phyloP scores from a whole-genome alignment of 2,113 vertebrate genomes.

The Sisor rabdophorus region DNA sequence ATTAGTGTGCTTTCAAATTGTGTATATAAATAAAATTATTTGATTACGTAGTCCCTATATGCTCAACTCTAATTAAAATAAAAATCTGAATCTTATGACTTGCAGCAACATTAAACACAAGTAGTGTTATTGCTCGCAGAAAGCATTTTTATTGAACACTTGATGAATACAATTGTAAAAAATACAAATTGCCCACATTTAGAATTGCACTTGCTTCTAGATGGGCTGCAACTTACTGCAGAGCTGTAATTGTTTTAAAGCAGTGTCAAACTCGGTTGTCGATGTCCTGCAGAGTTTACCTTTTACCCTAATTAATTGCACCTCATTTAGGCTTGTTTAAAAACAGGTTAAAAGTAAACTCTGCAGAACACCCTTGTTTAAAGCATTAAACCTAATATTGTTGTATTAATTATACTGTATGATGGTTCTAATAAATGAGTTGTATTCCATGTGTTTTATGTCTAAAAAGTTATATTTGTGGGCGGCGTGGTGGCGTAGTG shows the following conservation, averaged over 20 bases:
- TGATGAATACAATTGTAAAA: no score
- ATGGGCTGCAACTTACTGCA: no score
- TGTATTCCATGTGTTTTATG: neutral
- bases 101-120: neutral
- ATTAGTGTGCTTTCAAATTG: neutral
- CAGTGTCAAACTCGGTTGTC: no score
- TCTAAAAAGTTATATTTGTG: no score
- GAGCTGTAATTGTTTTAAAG: neutral
- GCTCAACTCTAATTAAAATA: neutral
- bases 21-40: neutral
- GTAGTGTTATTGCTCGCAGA: neutral
- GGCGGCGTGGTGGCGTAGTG: no score
- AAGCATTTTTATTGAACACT: neutral
- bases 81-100: neutral
- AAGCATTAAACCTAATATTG: neutral
- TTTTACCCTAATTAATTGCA: no score
- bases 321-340: no score
- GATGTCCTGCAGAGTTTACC: no score
- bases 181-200: no score
- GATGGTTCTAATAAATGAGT: neutral
- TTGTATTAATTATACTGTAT: neutral
- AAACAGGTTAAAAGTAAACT: no score
- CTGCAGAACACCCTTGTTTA: no score
- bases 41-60: neutral
- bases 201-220: no score